Percentiles rank a stretch among this genome's conserved stretches.
These are phyloP conservation scores for Platycercus adscitus DNA, from an alignment of 2,113 vertebrate genomes.

Conservation along the genomic window DNA sequence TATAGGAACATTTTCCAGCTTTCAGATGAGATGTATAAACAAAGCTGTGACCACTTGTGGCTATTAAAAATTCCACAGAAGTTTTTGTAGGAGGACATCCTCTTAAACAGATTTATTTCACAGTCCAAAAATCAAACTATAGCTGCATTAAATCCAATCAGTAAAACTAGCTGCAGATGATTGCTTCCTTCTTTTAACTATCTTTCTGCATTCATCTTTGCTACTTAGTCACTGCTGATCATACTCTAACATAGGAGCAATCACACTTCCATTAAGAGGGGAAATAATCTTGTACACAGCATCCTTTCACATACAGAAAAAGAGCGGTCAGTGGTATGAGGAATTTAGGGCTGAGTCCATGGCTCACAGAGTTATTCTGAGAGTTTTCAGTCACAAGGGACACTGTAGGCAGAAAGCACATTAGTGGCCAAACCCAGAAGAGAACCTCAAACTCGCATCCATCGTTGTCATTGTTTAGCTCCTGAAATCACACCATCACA, in stretches of 20 bases:
- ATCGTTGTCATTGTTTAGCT: not conserved
- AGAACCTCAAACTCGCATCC: not conserved
- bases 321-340: not conserved
- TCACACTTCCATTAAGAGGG: not conserved
- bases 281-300: not conserved
- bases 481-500: not conserved
- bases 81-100: slow-evolving; percentile 40
- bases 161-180: not conserved
- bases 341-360: not conserved
- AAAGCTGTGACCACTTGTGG: slow-evolving; percentile 51
- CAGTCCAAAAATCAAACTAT: not conserved
- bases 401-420: not conserved
- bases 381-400: not conserved
- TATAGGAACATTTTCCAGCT: slow-evolving; percentile 40
- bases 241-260: not conserved
- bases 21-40: slow-evolving; percentile 38
- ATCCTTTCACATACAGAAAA: not conserved
- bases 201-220: not conserved
- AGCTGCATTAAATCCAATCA: not conserved
- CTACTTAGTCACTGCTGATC: not conserved
- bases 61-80: slow-evolving; percentile 28
- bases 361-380: not conserved
- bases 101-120: not conserved
- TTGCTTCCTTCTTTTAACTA: not conserved
- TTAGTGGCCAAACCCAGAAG: not conserved